Evolutionary conservation across 1,140 invertebrate species (phyloP), one percentile per base, ranked within the genome.

Genomic region (Tetraneura akinire): DNA sequence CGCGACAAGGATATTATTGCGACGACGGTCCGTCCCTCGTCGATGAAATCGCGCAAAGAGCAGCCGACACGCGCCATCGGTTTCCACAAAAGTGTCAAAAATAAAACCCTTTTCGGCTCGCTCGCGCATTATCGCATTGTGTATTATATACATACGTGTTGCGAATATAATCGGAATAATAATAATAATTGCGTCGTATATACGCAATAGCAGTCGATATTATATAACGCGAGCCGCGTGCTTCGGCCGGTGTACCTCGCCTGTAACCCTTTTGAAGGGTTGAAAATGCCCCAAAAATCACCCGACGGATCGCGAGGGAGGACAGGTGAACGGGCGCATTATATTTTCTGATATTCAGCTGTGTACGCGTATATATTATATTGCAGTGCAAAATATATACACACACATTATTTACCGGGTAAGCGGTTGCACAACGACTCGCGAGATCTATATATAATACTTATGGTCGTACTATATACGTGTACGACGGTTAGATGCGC

Each of bases 21-120:
- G 13, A 14, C 55, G 55, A 21, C 6, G n/a, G n/a, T n/a, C 1
- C 16, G 16, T 71, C 45, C 45, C 68, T 37, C 8, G 51, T 71
- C 62, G 32, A 3, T 3, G 74, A 78, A 78, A 78, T 78, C 60
- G 74, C 74, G 74, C 74, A 78, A 78, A 78, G n/a, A 57, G 32
- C 74, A 26, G 42, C 23, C 21, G 74, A 78, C 74, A 78, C 74
- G 74, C 74, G 74, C 74, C 53, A 60, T 29, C 74, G 74, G 53
- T 78, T 78, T 78, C 74, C 74, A 78, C 74, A 78, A 78, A 78
- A 62, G 74, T 62, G 74, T 78, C 74, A 62, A 78, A 78, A 68
- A 76, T 76, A 76, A 76, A 78, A 78, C 74, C 74, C 74, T 78
- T 78, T 78, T 78, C 10, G 9, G n/a, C n/a, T 21, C 14, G 23